These are phyloP conservation scores for Rhyzopertha dominica DNA, from an alignment of 1,140 invertebrate species.

Conservation along the genomic window DNA sequence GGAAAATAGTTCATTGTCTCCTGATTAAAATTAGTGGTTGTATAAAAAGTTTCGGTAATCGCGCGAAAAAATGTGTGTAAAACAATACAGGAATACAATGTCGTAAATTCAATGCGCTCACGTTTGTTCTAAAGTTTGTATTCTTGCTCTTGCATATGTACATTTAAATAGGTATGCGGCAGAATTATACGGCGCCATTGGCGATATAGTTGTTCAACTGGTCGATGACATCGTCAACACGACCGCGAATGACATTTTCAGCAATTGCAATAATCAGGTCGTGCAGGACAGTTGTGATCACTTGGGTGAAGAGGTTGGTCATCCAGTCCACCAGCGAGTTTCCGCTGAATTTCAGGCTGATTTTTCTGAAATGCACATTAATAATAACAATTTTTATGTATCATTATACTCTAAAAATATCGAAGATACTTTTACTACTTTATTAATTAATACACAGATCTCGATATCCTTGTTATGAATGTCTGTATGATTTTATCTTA, in stretches of 20 bases:
- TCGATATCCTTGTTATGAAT: too few species aligned
- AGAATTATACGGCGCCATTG: too few species aligned
- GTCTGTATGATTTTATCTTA: too few species aligned
- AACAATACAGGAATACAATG: neutral
- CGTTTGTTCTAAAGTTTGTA: slow-evolving; percentile 14
- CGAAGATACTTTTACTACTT: too few species aligned
- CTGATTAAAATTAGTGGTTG: neutral
- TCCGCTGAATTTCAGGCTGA: slow-evolving; percentile 46
- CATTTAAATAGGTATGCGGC: too few species aligned
- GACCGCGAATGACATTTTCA: slow-evolving; percentile 9
- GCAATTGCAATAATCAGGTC: slow-evolving; percentile 39
- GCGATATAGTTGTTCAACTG: slow-evolving; percentile 16
- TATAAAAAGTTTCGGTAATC: neutral
- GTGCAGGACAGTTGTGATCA: slow-evolving; percentile 46
- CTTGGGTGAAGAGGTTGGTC: slow-evolving; percentile 44
- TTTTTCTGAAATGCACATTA: slow-evolving; percentile 16
- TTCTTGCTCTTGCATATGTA: too few species aligned
- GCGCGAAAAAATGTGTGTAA: neutral
- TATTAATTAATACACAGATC: too few species aligned
- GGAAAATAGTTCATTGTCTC: too few species aligned
- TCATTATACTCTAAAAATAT: too few species aligned
- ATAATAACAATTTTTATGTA: too few species aligned
- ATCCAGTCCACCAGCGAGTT: slow-evolving; percentile 47
- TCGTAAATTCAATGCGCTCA: neutral
- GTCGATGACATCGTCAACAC: slow-evolving; percentile 6